Evolutionary conservation across 2,113 vertebrate genomes (phyloP).

Genomic region (Tenrec ecaudatus): DNA sequence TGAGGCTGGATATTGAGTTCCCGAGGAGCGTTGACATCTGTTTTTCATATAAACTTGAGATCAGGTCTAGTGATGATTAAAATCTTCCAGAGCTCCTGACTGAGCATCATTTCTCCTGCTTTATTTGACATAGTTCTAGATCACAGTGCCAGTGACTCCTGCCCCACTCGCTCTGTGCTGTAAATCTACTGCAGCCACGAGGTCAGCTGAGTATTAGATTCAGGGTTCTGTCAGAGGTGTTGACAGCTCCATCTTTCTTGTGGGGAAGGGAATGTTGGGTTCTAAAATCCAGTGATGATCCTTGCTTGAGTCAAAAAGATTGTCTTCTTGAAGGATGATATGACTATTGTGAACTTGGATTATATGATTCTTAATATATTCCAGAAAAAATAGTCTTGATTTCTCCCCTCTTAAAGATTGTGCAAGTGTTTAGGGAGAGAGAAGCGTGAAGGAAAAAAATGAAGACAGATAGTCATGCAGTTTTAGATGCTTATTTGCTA

Average conservation of each 20-base stretch:
- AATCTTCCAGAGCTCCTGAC: constrained; percentile 30
- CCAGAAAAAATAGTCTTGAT: not conserved
- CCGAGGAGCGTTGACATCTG: constrained; percentile 33
- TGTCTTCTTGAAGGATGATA: constrained; percentile 41
- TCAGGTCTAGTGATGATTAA: constrained; percentile 24
- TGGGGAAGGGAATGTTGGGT: not conserved
- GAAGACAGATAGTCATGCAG: not conserved
- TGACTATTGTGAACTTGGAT: not conserved
- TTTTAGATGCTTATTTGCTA: not conserved
- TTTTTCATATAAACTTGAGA: constrained; percentile 57
- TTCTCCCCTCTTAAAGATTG: not conserved
- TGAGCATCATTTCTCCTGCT: constrained; percentile 19
- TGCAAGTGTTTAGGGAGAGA: not conserved
- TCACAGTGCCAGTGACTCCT: constrained; percentile 20
- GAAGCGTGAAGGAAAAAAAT: constrained; percentile 2
- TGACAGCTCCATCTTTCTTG: constrained; percentile 73
- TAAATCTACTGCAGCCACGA: constrained; percentile 61
- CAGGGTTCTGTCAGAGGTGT: constrained; percentile 45
- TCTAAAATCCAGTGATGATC: not conserved
- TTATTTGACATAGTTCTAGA: constrained; percentile 6
- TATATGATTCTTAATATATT: constrained; percentile 24
- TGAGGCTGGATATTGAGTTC: not conserved
- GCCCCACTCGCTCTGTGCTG: not conserved
- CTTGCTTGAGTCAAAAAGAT: not conserved
- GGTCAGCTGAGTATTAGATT: constrained; percentile 55